These are phyloP conservation scores for Platycercus adscitus DNA, from an alignment of 2,113 vertebrate genomes.

Conservation along the genomic window DNA sequence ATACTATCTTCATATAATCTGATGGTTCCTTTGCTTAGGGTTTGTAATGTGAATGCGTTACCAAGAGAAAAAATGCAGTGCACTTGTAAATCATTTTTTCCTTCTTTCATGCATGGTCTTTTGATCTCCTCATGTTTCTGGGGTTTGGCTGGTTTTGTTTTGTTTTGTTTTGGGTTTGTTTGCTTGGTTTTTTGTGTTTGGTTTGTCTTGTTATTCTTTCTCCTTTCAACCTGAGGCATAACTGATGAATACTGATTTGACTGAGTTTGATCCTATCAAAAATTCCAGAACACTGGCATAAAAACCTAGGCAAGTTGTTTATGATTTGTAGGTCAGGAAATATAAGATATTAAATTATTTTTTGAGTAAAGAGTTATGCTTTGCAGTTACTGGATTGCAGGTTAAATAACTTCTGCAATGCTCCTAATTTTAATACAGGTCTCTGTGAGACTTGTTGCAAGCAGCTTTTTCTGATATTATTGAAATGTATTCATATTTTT, in stretches of 20 bases:
- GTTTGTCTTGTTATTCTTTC: not conserved
- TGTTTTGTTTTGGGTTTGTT: not conserved
- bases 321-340: not conserved
- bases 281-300: not conserved
- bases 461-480: not conserved
- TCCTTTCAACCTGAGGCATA: not conserved
- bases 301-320: not conserved
- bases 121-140: conserved; percentile 42
- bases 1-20: not conserved
- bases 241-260: conserved; percentile 13
- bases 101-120: not conserved
- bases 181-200: not conserved
- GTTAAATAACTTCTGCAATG: not conserved
- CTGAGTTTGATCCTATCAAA: not conserved
- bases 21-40: not conserved
- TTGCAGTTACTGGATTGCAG: not conserved
- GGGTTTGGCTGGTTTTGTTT: not conserved
- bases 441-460: not conserved
- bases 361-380: not conserved
- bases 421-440: not conserved
- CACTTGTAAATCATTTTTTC: not conserved
- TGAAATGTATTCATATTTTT: not conserved
- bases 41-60: conserved; percentile 9
- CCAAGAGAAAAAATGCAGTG: not conserved
- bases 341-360: not conserved